Percentiles rank a stretch among this genome's conserved stretches.
Evolutionary conservation across 1,140 invertebrate species (phyloP).

Genomic region (Globodera rostochiensis): DNA sequence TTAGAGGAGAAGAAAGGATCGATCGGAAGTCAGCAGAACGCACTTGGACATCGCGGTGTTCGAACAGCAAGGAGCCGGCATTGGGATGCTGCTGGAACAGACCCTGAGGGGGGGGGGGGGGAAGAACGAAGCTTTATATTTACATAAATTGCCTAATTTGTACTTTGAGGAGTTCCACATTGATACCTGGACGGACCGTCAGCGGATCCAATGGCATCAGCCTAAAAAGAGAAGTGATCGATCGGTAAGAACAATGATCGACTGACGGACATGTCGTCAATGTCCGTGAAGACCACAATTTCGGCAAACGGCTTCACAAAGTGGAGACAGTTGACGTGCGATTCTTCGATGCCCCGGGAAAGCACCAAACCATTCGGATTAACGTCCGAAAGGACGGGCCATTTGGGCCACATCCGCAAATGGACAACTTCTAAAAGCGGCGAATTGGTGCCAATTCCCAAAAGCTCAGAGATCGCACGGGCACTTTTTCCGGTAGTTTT

Average conservation of each 20-base stretch:
- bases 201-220: constrained; percentile 56
- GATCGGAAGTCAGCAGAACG: background rate
- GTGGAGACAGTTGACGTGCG: constrained; percentile 55
- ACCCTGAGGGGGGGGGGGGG: constrained; percentile 44
- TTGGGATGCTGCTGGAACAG: constrained; percentile 62
- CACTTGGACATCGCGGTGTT: constrained; percentile 61
- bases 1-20: background rate
- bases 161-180: constrained; percentile 58
- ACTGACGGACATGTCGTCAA: constrained; percentile 56
- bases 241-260: background rate
- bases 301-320: constrained; percentile 64
- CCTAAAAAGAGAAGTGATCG: constrained; percentile 25
- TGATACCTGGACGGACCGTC: constrained; percentile 45
- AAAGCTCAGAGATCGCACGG: no score
- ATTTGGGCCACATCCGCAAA: constrained; percentile 63
- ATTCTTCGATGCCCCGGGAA: constrained; percentile 63
- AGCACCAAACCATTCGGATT: constrained; percentile 65
- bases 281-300: constrained; percentile 64
- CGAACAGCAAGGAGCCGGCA: constrained; percentile 62
- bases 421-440: constrained; percentile 57
- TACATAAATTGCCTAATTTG: background rate
- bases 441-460: constrained; percentile 8
- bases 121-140: constrained; percentile 1
- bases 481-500: no score
- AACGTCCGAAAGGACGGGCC: constrained; percentile 63